A percentile compares a stretch with the other conserved stretches of the same genome.
phyloP scores from a whole-genome alignment of 1,140 invertebrate genomes.

The Danaus plexippus region DNA sequence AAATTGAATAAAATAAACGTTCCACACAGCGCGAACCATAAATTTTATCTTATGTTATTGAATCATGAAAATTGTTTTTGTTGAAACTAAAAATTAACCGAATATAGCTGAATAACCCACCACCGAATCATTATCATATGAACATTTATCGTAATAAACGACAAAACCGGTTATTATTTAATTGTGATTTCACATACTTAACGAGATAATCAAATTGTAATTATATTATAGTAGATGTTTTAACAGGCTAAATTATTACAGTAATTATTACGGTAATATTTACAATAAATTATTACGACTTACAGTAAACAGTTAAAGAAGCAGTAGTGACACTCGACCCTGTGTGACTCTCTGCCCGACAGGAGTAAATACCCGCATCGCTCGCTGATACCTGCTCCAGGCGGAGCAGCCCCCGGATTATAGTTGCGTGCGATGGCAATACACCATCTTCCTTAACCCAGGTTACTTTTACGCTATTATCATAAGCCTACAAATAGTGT shows the following conservation, averaged over 20 bases:
- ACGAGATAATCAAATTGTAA: too few relatives aligned
- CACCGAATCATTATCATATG: too few relatives aligned
- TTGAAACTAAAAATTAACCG: background rate
- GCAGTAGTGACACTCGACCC: conserved; percentile 64
- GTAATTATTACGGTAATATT: too few relatives aligned
- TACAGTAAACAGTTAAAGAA: conserved; percentile 68
- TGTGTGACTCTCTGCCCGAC: conserved; percentile 66
- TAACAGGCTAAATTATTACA: too few relatives aligned
- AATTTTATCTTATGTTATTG: too few relatives aligned
- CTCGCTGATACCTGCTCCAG: conserved; percentile 62
- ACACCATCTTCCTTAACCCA: conserved; percentile 62
- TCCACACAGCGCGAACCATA: conserved; percentile 5
- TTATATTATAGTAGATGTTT: too few relatives aligned
- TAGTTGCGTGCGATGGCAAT: conserved; percentile 81
- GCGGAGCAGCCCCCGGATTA: conserved; percentile 73
- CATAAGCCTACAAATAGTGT: conserved; percentile 52
- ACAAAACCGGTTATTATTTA: too few relatives aligned
- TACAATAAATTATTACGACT: too few relatives aligned
- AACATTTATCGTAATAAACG: too few relatives aligned
- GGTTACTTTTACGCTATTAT: conserved; percentile 61
- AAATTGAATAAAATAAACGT: conserved; percentile 35
- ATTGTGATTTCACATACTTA: too few relatives aligned
- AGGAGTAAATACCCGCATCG: conserved; percentile 68
- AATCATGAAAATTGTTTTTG: background rate
- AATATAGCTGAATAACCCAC: background rate